These are phyloP conservation scores for Lasioglossum lativentre DNA, from an alignment of 2,888 invertebrate genomes.

Conservation along the genomic window DNA sequence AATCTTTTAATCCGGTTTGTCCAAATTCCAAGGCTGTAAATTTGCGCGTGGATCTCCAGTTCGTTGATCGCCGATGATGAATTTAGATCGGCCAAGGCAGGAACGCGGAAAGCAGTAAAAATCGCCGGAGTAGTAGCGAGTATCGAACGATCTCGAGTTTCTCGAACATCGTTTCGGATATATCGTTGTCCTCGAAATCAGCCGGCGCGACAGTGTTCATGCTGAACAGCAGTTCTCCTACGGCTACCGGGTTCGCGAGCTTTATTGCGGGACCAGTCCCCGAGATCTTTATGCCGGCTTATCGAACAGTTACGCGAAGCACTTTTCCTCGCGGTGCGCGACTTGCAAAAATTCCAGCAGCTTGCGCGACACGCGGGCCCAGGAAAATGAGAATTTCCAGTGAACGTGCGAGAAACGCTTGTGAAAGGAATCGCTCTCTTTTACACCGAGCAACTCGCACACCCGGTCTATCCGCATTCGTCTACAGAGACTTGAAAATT, in stretches of 20 bases:
- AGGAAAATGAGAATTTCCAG: neutral
- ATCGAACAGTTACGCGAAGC: conserved; percentile 20
- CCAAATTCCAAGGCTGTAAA: neutral
- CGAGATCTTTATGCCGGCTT: conserved; percentile 30
- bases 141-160: neutral
- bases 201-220: conserved; percentile 68
- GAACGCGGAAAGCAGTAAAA: neutral
- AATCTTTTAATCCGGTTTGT: neutral
- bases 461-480: neutral
- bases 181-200: conserved; percentile 40
- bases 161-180: conserved; percentile 28
- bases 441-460: neutral
- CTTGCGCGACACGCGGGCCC: neutral
- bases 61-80: neutral
- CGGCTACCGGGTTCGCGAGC: conserved; percentile 24
- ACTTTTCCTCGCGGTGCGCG: neutral
- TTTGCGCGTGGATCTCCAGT: neutral
- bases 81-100: neutral
- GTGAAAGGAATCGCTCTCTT: neutral
- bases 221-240: conserved; percentile 75
- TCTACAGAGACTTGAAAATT: neutral
- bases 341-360: neutral
- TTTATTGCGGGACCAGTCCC: conserved; percentile 29
- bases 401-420: neutral
- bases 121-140: neutral